phyloP scores from a whole-genome alignment of 2,113 vertebrate species.

The Toxotes jaculatrix region DNA sequence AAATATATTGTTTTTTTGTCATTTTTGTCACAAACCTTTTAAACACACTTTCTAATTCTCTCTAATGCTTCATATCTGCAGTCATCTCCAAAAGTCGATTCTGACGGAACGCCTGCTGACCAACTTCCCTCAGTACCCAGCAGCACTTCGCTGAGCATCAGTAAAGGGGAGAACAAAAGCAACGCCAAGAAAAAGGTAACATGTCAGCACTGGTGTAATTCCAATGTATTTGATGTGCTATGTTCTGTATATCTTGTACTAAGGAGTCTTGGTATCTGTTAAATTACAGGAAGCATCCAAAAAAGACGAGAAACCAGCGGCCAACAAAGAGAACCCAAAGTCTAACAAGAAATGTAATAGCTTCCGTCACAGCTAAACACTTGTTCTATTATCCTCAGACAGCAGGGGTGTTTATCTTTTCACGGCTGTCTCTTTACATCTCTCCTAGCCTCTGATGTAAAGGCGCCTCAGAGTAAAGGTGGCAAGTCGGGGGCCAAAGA shows the following conservation, averaged over 20 bases:
- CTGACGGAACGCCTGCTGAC: slow-evolving; percentile 65
- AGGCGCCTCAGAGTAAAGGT: slow-evolving; percentile 55
- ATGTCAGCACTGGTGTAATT: background rate
- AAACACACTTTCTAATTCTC: background rate
- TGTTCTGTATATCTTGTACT: background rate
- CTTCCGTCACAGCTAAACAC: background rate
- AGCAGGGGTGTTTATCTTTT: slow-evolving; percentile 4
- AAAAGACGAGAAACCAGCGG: slow-evolving; percentile 70
- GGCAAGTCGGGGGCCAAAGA: slow-evolving; percentile 69
- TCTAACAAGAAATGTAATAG: slow-evolving; percentile 69
- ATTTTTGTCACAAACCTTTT: background rate
- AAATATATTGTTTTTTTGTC: background rate
- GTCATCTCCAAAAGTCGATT: slow-evolving; percentile 45
- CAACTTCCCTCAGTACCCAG: slow-evolving; percentile 36
- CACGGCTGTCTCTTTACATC: slow-evolving; percentile 25
- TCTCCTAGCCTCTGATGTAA: slow-evolving; percentile 61
- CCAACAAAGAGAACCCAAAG: slow-evolving; percentile 73
- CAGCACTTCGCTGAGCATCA: slow-evolving; percentile 57
- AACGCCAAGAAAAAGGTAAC: slow-evolving; percentile 82
- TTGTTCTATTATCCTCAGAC: background rate
- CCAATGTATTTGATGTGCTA: background rate
- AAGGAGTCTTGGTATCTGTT: slow-evolving; percentile 2
- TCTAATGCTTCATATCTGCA: slow-evolving; percentile 9
- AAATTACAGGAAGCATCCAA: slow-evolving; percentile 66
- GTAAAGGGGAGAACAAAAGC: slow-evolving; percentile 72